Evolutionary conservation across 2,113 vertebrate species (phyloP), one percentile per base, ranked within the genome.

Genomic region (Lophura nycthemera): DNA sequence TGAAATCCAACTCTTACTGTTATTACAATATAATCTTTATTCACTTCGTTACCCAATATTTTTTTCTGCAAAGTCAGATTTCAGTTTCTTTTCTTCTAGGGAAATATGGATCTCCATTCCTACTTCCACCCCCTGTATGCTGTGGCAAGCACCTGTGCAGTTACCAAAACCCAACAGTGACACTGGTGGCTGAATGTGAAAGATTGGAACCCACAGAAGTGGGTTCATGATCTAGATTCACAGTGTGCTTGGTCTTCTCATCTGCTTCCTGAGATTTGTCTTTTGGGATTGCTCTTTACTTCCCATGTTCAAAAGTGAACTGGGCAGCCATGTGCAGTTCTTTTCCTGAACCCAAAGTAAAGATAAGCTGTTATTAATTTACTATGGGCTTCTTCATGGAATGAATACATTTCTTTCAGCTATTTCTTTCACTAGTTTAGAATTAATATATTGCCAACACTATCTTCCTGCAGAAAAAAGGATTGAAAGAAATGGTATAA

Each of bases 1-100:
- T 95, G 93, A 96, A 97, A 97, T 75, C 50, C 20, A 95, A 15
- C 50, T 89, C 83, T 86, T 77, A n/a, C 45, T 86, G 87, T 94
- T 97, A 79, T 93, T 96, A 59, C 57, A 95, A 93, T 54, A 38
- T 92, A 96, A 96, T 92, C 82, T 65, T 92, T 27, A 79, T 88
- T 96, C 75, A 64, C 43, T 96, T 95, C 83, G 77, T 89, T 82
- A 73, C 79, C 42, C 52, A 75, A 5, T 84, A 90, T 40, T 64
- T 63, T 40, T 96, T 93, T 86, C 78, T 88, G 57, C 76, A 94
- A 75, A 77, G 77, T 71, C 52, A 91, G 38, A 65, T 48, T n/a
- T 93, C 93, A 45, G 30, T 91, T 90, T 88, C 32, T 93, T 93
- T 93, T 84, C 32, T 77, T 76, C 43, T 75, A 38, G 38, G 34